Evolutionary conservation across 2,888 invertebrate genomes (phyloP).

Genomic region (Altica lythri): DNA sequence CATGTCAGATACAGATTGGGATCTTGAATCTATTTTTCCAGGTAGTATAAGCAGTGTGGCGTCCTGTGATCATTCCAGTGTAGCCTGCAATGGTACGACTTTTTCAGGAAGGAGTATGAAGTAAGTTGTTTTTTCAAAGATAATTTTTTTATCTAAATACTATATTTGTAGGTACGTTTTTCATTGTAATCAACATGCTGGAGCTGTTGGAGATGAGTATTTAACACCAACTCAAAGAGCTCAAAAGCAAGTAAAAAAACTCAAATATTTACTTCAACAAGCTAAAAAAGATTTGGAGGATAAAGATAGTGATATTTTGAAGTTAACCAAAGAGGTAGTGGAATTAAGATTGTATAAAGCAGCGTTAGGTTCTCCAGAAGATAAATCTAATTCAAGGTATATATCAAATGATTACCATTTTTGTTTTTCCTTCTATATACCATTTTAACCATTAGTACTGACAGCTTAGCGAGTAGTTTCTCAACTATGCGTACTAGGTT

Average conservation of each 20-base stretch:
- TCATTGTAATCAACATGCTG: conserved; percentile 81
- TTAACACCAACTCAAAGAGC: conserved; percentile 88
- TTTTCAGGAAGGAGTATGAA: conserved; percentile 61
- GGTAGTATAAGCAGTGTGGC: conserved; percentile 70
- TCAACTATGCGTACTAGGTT: too few relatives aligned
- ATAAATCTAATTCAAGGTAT: conserved; percentile 70
- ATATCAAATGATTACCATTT: too few relatives aligned
- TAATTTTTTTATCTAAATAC: not conserved
- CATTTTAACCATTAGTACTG: too few relatives aligned
- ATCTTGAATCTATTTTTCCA: conserved; percentile 21
- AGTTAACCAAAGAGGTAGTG: conserved; percentile 68
- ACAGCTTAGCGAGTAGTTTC: too few relatives aligned
- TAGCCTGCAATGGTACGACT: conserved; percentile 69
- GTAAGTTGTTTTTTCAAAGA: conserved; percentile 40
- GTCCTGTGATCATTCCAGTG: conserved; percentile 81
- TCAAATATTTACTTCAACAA: conserved; percentile 72
- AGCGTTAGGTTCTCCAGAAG: conserved; percentile 77
- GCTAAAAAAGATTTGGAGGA: conserved; percentile 78
- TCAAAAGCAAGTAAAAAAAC: conserved; percentile 75
- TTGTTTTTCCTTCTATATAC: too few relatives aligned
- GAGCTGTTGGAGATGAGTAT: conserved; percentile 79
- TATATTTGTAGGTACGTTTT: conserved; percentile 74
- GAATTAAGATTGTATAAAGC: conserved; percentile 81
- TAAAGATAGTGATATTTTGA: conserved; percentile 81
- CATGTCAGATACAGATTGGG: not conserved